Percentiles rank a stretch among this genome's conserved stretches.
These are phyloP conservation scores for Leptoteleia sp. DNA, from an alignment of 1,140 invertebrate genomes.

Conservation along the genomic window DNA sequence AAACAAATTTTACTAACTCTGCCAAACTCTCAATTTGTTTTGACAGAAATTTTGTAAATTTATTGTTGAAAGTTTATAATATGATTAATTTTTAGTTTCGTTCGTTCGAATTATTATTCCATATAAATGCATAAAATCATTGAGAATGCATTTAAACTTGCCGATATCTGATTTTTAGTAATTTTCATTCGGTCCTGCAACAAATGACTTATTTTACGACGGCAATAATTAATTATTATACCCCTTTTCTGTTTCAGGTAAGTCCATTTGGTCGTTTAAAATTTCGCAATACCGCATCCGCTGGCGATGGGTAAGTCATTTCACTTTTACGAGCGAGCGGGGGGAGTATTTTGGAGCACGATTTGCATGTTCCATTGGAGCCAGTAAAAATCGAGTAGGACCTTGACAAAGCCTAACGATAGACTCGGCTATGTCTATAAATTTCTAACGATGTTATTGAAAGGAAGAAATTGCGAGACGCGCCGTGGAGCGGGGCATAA, in stretches of 20 bases:
- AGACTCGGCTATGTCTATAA: conserved; percentile 19
- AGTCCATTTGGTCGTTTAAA: conserved; percentile 1
- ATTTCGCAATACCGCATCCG: neutral
- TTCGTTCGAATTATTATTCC: too few species aligned
- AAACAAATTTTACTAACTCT: too few species aligned
- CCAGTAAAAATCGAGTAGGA: conserved; percentile 4
- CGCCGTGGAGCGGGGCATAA: neutral
- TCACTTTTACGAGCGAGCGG: conserved; percentile 5
- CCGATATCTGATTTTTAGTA: too few species aligned
- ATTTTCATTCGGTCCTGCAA: too few species aligned
- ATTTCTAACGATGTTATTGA: conserved; percentile 23
- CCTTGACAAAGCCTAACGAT: conserved; percentile 22
- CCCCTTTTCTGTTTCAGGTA: conserved; percentile 31
- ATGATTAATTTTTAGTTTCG: too few species aligned
- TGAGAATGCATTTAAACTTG: too few species aligned
- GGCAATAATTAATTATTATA: too few species aligned
- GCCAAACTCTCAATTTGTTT: too few species aligned
- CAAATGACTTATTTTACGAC: too few species aligned
- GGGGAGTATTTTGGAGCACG: neutral
- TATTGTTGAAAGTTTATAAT: too few species aligned
- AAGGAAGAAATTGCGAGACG: conserved; percentile 13
- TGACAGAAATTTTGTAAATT: too few species aligned
- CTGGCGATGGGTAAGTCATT: conserved; percentile 12
- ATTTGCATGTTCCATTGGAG: neutral
- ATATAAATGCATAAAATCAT: too few species aligned